Evolutionary conservation across 2,888 invertebrate species (phyloP).

Genomic region (Protonemura montana): DNA sequence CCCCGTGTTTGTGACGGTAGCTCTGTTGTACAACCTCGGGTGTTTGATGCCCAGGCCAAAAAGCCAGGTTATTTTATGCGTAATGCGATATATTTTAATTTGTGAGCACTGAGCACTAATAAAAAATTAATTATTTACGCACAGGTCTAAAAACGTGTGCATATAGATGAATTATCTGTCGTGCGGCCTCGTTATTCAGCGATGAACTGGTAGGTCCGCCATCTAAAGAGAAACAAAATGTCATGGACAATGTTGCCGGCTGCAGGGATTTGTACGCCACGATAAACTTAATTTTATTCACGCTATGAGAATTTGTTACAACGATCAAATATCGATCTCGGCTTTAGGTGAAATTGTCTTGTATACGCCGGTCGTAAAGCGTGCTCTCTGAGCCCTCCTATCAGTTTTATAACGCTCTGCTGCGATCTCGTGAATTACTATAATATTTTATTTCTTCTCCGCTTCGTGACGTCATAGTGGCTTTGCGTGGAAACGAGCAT

Average conservation of each 20-base stretch:
- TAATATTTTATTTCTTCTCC: slow-evolving; percentile 20
- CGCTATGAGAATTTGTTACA: not conserved
- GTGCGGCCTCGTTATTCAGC: not conserved
- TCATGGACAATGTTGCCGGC: not conserved
- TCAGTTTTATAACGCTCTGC: slow-evolving; percentile 10
- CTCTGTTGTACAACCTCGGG: not conserved
- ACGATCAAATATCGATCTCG: slow-evolving; percentile 7
- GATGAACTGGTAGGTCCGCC: not conserved
- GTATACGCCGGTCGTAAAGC: not conserved
- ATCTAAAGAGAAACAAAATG: not conserved
- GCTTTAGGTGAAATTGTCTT: slow-evolving; percentile 7
- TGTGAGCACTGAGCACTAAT: not conserved
- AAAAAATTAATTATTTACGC: slow-evolving; percentile 8
- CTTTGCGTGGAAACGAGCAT: slow-evolving; percentile 41
- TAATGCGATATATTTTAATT: too few species aligned
- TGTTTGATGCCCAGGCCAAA: not conserved
- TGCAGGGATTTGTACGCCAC: not conserved
- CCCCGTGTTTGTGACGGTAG: not conserved
- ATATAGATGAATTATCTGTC: not conserved
- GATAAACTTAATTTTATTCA: slow-evolving; percentile 12
- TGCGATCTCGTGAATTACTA: slow-evolving; percentile 31
- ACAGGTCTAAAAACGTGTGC: not conserved
- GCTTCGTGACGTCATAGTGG: slow-evolving; percentile 27
- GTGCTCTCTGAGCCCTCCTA: not conserved
- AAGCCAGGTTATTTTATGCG: not conserved